Evolutionary conservation across 2,113 vertebrate genomes (phyloP).

Genomic region (Cyanoramphus novaezelandiae): DNA sequence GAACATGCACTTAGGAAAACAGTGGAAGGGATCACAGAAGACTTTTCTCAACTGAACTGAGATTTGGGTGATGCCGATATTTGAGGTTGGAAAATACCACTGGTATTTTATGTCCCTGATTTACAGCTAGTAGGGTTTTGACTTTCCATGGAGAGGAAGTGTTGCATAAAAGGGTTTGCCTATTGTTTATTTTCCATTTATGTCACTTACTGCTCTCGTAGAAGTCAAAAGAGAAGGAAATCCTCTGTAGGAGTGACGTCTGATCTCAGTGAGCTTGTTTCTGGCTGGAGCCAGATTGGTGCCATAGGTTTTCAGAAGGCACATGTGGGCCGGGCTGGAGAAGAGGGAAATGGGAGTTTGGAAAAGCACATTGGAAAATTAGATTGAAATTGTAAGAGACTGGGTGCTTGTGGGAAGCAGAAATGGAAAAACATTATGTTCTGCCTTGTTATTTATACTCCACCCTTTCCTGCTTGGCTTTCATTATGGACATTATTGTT

Average conservation of each 20-base stretch:
- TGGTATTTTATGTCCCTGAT: background rate
- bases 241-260: background rate
- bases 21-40: background rate
- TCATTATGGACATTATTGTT: constrained; percentile 14
- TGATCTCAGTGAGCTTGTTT: background rate
- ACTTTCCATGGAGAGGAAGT: background rate
- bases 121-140: background rate
- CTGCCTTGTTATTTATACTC: constrained; percentile 46
- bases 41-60: background rate
- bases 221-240: constrained; percentile 51
- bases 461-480: constrained; percentile 60
- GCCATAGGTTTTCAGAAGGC: background rate
- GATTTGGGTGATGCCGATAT: background rate
- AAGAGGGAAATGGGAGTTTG: background rate
- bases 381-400: background rate
- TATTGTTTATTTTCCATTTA: constrained; percentile 6
- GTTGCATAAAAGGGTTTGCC: background rate
- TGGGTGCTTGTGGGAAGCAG: constrained; percentile 18
- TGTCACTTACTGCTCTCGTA: background rate
- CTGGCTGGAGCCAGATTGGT: background rate
- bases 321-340: fast-evolving
- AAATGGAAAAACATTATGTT: constrained; percentile 59
- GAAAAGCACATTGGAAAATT: constrained; percentile 33
- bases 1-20: background rate
- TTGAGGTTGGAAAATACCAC: background rate